Evolutionary conservation across 2,113 vertebrate genomes (phyloP), one percentile per base, ranked within the genome.

Genomic region (Oncorhynchus masou): DNA sequence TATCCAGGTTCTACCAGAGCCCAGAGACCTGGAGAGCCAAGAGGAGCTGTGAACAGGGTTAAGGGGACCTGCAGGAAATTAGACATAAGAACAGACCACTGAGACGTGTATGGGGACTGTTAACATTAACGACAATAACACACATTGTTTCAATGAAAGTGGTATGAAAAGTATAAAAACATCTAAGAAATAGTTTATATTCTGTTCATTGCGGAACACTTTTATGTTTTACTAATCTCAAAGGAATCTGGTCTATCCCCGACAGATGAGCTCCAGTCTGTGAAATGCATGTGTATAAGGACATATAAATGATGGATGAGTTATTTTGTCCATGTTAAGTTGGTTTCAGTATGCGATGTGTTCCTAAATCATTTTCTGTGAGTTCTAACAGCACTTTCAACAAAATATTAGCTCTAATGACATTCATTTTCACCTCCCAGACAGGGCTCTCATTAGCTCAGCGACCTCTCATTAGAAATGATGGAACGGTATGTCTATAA

Each of bases 1-100:
- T 91, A 91, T 89, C 87, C 90, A 91, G 89, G 87, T 81, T 83
- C 74, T 74, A 85, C 79, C 76, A 81, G 59, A 67, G 79, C 79
- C 48, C 31, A 72, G 65, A 84, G 70, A 71, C 22, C 22, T 27
- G 72, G 49, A 60, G 20, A 60, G 85, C 81, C 82, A 86, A 82
- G 79, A 83, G 76, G 85, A 83, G 76, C 76, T 83, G n/a, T 64
- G 74, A 57, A 65, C 39, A 11, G 7, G 7, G 51, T 66, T 77
- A 0, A 15, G 54, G 78, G 75, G 48, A 54, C 45, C n/a, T 62
- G 59, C 59, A 62, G n/a, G n/a, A n/a, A 62, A 24, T 22, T 22
- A 5, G 59, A 19, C 20, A 22, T 24, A 62, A 19, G 12, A 11
- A 45, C 9, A 45, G 39, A 45, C 39, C 39, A 45, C 54, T 57